Conservation (phyloP, 2,113 vertebrate species). For the Chionodraco myersi region DNA sequence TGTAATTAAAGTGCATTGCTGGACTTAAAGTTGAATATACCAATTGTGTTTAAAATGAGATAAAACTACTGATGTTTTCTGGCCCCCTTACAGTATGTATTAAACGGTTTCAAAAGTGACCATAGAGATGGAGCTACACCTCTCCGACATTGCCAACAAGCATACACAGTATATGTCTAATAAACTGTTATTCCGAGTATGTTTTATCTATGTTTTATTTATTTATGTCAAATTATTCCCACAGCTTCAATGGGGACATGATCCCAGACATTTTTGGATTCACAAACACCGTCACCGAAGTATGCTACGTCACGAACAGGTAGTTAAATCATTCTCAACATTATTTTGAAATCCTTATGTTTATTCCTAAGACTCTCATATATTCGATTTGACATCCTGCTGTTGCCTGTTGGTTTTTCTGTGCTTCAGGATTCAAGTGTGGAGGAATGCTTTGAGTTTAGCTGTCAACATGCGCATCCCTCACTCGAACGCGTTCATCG, state of each 20-base stretch:
- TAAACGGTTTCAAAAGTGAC: not conserved
- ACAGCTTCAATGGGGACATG: conserved; percentile 96
- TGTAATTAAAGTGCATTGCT: too few relatives aligned
- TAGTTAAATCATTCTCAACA: conserved; percentile 1
- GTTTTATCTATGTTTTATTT: not conserved
- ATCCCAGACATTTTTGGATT: conserved; percentile 94
- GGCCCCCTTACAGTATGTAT: too few relatives aligned
- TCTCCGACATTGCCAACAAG: not conserved
- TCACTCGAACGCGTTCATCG: conserved; percentile 96
- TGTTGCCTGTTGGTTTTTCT: conserved; percentile 21
- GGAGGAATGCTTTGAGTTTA: conserved; percentile 81
- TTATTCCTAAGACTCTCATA: not conserved
- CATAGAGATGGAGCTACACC: not conserved
- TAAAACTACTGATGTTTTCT: too few relatives aligned
- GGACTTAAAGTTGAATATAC: too few relatives aligned
- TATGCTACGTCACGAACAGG: conserved; percentile 87
- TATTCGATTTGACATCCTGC: not conserved
- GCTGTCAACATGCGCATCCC: conserved; percentile 83
- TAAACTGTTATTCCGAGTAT: not conserved
- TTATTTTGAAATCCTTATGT: not conserved
- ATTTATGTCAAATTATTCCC: conserved; percentile 34
- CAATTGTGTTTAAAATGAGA: too few relatives aligned
- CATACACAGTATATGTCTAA: not conserved
- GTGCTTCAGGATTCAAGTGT: conserved; percentile 82
- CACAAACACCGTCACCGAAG: conserved; percentile 78